phyloP scores from a whole-genome alignment of 2,113 vertebrate species.

The Colistium nudipinnis region DNA sequence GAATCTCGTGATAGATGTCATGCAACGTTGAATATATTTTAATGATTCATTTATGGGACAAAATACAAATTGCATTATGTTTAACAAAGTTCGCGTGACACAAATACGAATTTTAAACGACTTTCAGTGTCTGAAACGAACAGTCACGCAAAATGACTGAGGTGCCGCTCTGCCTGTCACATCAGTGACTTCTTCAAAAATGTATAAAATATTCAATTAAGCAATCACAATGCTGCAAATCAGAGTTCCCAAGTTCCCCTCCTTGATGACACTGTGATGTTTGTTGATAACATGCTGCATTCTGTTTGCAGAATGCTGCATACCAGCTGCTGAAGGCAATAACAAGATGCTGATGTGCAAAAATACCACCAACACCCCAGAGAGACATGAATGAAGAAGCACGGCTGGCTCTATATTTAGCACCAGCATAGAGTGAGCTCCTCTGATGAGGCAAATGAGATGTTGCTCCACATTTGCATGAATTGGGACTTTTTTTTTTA shows the following conservation, averaged over 20 bases:
- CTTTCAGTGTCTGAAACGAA: neutral
- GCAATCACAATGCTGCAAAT: constrained; percentile 52
- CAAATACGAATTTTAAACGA: too few species aligned
- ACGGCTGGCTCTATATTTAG: constrained; percentile 58
- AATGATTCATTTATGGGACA: neutral
- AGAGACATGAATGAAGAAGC: constrained; percentile 56
- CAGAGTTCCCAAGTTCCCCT: constrained; percentile 7
- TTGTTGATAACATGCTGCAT: constrained; percentile 40
- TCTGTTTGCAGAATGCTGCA: constrained; percentile 39
- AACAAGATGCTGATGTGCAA: constrained; percentile 48
- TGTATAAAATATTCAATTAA: constrained; percentile 45
- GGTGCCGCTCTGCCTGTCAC: constrained; percentile 3
- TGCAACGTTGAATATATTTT: neutral
- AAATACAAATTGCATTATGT: neutral
- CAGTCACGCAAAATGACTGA: neutral
- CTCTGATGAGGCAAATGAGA: constrained; percentile 54
- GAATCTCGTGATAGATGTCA: too few species aligned
- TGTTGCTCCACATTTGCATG: constrained; percentile 69
- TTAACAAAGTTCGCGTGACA: too few species aligned
- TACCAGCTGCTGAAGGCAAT: constrained; percentile 52
- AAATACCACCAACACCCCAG: constrained; percentile 55
- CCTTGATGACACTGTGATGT: constrained; percentile 54
- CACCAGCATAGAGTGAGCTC: constrained; percentile 34
- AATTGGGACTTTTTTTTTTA: constrained; percentile 60
- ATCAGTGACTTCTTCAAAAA: constrained; percentile 31